phyloP scores from a whole-genome alignment of 2,888 invertebrate genomes.

The Monopis laevigella region DNA sequence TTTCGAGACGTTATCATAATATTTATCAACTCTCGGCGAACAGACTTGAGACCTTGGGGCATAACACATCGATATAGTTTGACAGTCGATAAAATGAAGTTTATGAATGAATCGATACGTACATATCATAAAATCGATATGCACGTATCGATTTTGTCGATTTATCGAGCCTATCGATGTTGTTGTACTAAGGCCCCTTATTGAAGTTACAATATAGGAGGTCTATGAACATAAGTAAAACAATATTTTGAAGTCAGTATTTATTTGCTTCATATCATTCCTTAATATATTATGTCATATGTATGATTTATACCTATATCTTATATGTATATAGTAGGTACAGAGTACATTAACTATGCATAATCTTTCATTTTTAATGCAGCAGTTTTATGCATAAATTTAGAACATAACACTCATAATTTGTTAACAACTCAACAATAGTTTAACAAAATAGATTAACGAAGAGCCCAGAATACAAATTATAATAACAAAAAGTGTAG shows the following conservation, averaged over 20 bases:
- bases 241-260: not conserved
- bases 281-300: conserved; percentile 42
- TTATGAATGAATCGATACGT: no score
- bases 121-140: no score
- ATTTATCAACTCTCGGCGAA: no score
- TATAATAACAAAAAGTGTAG: not conserved
- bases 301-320: conserved; percentile 32
- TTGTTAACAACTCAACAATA: not conserved
- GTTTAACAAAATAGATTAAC: not conserved
- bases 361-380: not conserved
- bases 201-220: no score
- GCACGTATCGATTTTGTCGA: no score
- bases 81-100: no score
- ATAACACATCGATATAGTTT: no score
- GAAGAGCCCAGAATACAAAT: not conserved
- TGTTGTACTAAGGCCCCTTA: no score
- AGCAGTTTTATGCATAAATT: not conserved
- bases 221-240: not conserved
- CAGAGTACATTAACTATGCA: conserved; percentile 32
- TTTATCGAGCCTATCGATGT: no score
- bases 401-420: not conserved
- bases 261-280: conserved; percentile 36
- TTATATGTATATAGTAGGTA: conserved; percentile 35
- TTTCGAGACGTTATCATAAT: no score
- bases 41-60: no score